These are phyloP conservation scores for Anthopleura sola DNA, from an alignment of 64 coral and sea anemone species.

Conservation along the genomic window DNA sequence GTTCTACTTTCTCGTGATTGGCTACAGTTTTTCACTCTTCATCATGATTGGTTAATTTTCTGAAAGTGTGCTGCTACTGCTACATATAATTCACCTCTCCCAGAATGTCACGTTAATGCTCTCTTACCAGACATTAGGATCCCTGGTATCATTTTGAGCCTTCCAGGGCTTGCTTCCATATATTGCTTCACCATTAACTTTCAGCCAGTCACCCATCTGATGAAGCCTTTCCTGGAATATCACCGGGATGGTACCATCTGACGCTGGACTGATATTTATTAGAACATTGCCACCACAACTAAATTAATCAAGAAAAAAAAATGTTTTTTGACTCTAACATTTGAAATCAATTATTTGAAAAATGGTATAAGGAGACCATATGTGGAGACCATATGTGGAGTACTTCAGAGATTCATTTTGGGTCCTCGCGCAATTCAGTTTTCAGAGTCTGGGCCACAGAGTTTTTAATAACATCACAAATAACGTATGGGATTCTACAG, in stretches of 20 bases:
- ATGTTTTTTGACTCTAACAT: neutral
- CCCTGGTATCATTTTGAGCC: constrained; percentile 53
- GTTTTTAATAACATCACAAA: too few relatives aligned
- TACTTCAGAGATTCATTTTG: neutral
- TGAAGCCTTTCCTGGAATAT: constrained; percentile 62
- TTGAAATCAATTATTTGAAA: too few relatives aligned
- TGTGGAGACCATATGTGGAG: neutral
- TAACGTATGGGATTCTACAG: too few relatives aligned
- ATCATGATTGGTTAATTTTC: too few relatives aligned
- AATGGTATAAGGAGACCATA: neutral
- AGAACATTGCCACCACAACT: constrained; percentile 67
- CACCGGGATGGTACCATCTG: constrained; percentile 49
- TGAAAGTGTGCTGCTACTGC: too few relatives aligned
- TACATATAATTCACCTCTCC: neutral
- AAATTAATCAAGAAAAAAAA: too few relatives aligned
- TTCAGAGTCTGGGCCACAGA: neutral
- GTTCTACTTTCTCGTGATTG: too few relatives aligned
- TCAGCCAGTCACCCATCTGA: constrained; percentile 66
- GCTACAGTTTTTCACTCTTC: too few relatives aligned
- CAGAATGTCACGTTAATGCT: neutral
- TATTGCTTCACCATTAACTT: constrained; percentile 60
- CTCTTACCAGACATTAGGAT: constrained; percentile 43
- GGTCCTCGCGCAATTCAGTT: neutral
- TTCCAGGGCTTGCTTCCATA: constrained; percentile 54
- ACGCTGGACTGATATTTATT: constrained; percentile 52